A percentile compares a stretch with the other conserved stretches of the same genome.
phyloP scores from a whole-genome alignment of 2,888 invertebrate genomes.

The Netelia fuscicornis region DNA sequence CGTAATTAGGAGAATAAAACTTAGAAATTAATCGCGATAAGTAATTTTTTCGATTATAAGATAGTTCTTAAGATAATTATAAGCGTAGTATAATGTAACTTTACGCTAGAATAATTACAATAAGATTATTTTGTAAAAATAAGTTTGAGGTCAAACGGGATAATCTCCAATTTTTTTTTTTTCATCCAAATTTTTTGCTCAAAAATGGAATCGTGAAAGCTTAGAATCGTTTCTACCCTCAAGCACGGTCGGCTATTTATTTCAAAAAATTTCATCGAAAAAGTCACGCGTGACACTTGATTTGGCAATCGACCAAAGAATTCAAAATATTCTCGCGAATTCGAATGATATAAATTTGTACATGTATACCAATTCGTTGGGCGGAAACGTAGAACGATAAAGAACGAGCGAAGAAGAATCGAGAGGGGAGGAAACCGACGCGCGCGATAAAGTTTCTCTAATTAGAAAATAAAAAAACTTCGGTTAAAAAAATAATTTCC shows the following conservation, averaged over 20 bases:
- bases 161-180: not conserved
- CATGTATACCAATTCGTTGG: constrained; percentile 24
- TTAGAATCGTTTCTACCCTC: not conserved
- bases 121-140: not conserved
- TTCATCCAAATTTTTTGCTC: not conserved
- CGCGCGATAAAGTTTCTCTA: constrained; percentile 4
- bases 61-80: not conserved
- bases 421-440: not conserved
- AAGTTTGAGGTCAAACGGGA: constrained; percentile 1
- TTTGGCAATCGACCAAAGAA: constrained; percentile 32
- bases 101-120: not conserved
- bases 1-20: not conserved
- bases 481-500: not conserved
- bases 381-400: constrained; percentile 11
- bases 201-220: not conserved
- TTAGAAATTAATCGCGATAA: not conserved
- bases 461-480: not conserved
- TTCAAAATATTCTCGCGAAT: constrained; percentile 37
- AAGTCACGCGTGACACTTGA: not conserved
- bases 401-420: not conserved
- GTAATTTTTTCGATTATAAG: not conserved
- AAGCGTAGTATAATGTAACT: not conserved
- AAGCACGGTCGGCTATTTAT: not conserved
- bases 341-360: constrained; percentile 21
- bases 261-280: not conserved